Conservation (phyloP, 2,797 vertebrate genomes). For the Rhodeus uyekii region DNA sequence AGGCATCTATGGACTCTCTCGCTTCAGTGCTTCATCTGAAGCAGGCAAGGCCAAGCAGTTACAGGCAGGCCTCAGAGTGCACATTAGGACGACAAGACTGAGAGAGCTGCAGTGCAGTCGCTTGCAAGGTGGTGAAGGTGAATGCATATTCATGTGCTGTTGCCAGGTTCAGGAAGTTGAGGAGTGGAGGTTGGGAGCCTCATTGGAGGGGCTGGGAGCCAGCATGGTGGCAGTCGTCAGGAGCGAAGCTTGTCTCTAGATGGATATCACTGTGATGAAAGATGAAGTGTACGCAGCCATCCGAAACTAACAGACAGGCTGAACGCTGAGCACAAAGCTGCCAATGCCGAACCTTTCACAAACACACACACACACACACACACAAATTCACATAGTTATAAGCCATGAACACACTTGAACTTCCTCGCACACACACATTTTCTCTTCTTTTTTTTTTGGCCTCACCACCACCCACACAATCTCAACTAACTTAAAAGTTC, state of each 20-base stretch:
- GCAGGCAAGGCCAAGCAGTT: slow-evolving; percentile 19
- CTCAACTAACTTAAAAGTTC: slow-evolving; percentile 37
- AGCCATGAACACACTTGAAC: slow-evolving; percentile 27
- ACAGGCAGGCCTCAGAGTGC: slow-evolving; percentile 43
- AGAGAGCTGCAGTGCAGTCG: slow-evolving; percentile 28
- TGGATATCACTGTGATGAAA: slow-evolving; percentile 68
- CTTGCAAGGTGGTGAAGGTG: background rate
- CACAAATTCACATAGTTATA: slow-evolving; percentile 33
- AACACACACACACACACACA: slow-evolving; percentile 43
- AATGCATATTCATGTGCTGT: slow-evolving; percentile 49
- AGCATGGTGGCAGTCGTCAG: slow-evolving; percentile 62
- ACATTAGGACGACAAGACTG: slow-evolving; percentile 50
- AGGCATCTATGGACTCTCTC: slow-evolving; percentile 17
- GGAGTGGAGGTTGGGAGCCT: slow-evolving; percentile 32
- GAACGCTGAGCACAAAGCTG: slow-evolving; percentile 59
- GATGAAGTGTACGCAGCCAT: slow-evolving; percentile 62
- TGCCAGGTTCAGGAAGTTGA: slow-evolving; percentile 46
- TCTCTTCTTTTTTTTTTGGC: background rate
- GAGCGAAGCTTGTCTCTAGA: slow-evolving; percentile 57
- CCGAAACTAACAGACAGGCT: slow-evolving; percentile 75
- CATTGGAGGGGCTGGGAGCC: slow-evolving; percentile 50
- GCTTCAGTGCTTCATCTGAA: slow-evolving; percentile 31
- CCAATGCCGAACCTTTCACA: slow-evolving; percentile 42
- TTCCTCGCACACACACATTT: slow-evolving; percentile 31
- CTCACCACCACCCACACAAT: slow-evolving; percentile 12